Evolutionary conservation across 1,140 invertebrate species (phyloP).

Genomic region (Lucilia sericata): DNA sequence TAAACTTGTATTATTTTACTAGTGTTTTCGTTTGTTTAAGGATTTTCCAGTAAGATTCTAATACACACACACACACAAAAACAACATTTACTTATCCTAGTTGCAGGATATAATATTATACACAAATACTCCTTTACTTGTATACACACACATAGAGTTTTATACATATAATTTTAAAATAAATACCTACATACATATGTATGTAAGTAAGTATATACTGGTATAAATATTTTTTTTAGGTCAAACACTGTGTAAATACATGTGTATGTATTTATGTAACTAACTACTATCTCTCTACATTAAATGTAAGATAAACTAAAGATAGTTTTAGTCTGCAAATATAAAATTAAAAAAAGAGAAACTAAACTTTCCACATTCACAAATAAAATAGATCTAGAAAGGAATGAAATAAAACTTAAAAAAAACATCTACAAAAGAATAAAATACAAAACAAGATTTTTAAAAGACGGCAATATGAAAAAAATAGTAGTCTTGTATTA

Average conservation of each 20-base stretch:
- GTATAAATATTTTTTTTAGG: slow-evolving; percentile 1
- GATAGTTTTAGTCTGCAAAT: slow-evolving; percentile 12
- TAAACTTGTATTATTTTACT: not conserved
- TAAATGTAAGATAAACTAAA: slow-evolving; percentile 41
- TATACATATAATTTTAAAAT: not conserved
- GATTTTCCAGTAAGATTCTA: too few species aligned
- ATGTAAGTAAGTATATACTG: too few species aligned
- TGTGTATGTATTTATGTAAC: slow-evolving; percentile 6
- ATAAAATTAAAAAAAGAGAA: not conserved
- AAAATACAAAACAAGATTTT: not conserved
- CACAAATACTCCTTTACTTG: not conserved
- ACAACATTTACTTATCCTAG: slow-evolving; percentile 10
- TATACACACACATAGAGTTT: not conserved
- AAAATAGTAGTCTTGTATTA: not conserved
- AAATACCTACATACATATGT: too few species aligned
- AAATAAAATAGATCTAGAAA: not conserved
- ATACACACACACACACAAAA: not conserved
- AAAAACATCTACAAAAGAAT: not conserved
- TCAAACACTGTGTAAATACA: slow-evolving; percentile 34
- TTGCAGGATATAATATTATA: not conserved
- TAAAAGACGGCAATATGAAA: not conserved
- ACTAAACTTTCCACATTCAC: not conserved
- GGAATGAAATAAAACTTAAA: not conserved
- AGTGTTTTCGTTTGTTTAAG: not conserved
- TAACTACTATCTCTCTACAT: slow-evolving; percentile 13